Percentiles rank a stretch among this genome's conserved stretches.
Conservation (phyloP, 2,888 invertebrate genomes). For the Neoaliturus tenellus region DNA sequence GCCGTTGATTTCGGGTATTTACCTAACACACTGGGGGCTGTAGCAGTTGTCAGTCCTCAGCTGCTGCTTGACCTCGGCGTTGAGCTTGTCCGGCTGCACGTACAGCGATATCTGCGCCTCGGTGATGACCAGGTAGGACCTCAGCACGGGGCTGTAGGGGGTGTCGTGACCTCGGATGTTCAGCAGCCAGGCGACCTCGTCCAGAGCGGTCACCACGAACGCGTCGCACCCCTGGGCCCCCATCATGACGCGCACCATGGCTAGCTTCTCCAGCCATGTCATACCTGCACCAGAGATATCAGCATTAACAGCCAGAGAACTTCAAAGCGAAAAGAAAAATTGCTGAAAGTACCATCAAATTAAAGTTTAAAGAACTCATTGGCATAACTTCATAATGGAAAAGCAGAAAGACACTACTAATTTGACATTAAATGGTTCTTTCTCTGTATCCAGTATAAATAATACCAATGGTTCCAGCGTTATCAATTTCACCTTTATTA, state of each 20-base stretch:
- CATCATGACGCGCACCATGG: constrained; percentile 80
- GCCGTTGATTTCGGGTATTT: no score
- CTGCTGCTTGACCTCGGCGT: constrained; percentile 71
- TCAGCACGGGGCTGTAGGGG: constrained; percentile 86
- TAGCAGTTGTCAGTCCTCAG: constrained; percentile 77
- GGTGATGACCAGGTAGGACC: constrained; percentile 84
- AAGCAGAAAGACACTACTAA: no score
- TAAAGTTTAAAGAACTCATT: no score
- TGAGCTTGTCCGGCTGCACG: constrained; percentile 80
- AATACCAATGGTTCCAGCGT: no score
- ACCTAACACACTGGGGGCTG: constrained; percentile 80
- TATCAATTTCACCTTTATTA: no score
- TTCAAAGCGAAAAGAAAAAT: no score
- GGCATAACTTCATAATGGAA: no score
- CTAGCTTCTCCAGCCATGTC: constrained; percentile 86
- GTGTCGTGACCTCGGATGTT: constrained; percentile 93
- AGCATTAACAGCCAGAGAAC: no score
- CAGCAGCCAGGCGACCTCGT: constrained; percentile 92
- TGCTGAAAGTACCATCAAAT: no score
- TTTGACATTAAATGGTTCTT: no score
- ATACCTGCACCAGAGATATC: constrained; percentile 75
- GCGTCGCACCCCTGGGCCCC: constrained; percentile 80
- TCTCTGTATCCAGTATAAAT: no score
- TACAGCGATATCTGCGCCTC: constrained; percentile 81
- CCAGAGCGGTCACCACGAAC: constrained; percentile 89